Base-by-base conservation (phyloP, 1,140 invertebrate genomes). In the Heliconius hewitsoni region DNA sequence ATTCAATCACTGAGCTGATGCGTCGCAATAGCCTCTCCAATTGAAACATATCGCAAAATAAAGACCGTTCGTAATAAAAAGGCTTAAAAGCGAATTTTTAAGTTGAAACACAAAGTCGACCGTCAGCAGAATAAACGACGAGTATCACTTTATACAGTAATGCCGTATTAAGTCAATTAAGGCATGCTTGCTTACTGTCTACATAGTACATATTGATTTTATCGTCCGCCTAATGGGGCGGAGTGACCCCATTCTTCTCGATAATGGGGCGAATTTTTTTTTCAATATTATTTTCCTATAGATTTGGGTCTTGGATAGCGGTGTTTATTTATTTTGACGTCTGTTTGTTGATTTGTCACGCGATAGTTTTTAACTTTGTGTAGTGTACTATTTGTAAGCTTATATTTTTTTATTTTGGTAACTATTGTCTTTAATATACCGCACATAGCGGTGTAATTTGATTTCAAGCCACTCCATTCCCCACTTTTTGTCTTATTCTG, bases 131-230 rank as follows among this genome's bases (percentile, higher is more conserved):
- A 77, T 77, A 74, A 81, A 77, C 57, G 73, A 34, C 71, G 72
- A 70, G 74, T 76, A 80, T 81, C 71, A 77, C 75, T 81, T 81
- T 77, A 60, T 80, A 82, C 78, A 80, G 72, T 77, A 74, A 78
- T 75, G 70, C 81, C 73, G 80, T 78, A 81, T 81, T 74, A 80
- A 81, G 74, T 81, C 75, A 83, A 83, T 83, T 79, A 83, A 77
- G 78, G 71, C 34, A 52, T 66, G 76, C 80, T 81, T 81, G 80
- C 80, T 81, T 81, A 78, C 76, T 78, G 60, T 66, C 60, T 66
- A 66, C 27, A 57, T 57, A 23, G 55, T 83, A 84, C 80, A 85
- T 88, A 87, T 88, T 87, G 85, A 88, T 87, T 88, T 84, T 82
- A 77, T 76, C 76, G 78, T 79, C 71, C 81, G 82, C 77, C 83